These are phyloP conservation scores for Drosophila paulistorum DNA, from an alignment of 1,140 invertebrate species.

Conservation along the genomic window DNA sequence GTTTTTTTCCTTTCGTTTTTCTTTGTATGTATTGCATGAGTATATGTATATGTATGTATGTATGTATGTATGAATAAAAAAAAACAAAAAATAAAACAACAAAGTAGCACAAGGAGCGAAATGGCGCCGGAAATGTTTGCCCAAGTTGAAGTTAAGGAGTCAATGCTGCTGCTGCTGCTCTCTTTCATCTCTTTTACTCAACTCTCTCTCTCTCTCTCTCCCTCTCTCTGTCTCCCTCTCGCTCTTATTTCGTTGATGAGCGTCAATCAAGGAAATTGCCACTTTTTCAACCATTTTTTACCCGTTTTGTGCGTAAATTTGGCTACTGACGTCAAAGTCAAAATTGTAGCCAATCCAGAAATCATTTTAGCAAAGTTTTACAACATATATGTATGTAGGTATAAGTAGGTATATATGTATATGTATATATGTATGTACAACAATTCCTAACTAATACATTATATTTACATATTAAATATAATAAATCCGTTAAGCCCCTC, in stretches of 20 bases:
- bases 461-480: too few relatives aligned
- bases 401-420: too few relatives aligned
- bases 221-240: not conserved
- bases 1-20: not conserved
- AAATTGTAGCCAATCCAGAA: constrained; percentile 22
- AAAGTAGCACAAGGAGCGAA: constrained; percentile 56
- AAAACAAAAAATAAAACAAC: constrained; percentile 20
- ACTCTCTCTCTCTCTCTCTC: not conserved
- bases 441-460: too few relatives aligned
- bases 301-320: constrained; percentile 55
- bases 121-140: constrained; percentile 70
- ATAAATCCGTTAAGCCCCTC: too few relatives aligned
- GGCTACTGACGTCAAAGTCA: constrained; percentile 35
- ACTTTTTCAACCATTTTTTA: constrained; percentile 78
- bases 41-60: constrained; percentile 6
- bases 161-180: constrained; percentile 40
- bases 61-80: not conserved
- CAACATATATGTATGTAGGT: too few relatives aligned
- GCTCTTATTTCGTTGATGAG: constrained; percentile 53
- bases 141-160: constrained; percentile 57
- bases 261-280: constrained; percentile 80
- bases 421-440: too few relatives aligned
- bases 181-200: not conserved
- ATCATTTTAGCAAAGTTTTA: constrained; percentile 1
- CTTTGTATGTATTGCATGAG: not conserved